Percentiles rank a stretch among this genome's conserved stretches.
These are phyloP conservation scores for Cephalopachus bancanus DNA, from an alignment of 2,797 vertebrate genomes.

Conservation along the genomic window DNA sequence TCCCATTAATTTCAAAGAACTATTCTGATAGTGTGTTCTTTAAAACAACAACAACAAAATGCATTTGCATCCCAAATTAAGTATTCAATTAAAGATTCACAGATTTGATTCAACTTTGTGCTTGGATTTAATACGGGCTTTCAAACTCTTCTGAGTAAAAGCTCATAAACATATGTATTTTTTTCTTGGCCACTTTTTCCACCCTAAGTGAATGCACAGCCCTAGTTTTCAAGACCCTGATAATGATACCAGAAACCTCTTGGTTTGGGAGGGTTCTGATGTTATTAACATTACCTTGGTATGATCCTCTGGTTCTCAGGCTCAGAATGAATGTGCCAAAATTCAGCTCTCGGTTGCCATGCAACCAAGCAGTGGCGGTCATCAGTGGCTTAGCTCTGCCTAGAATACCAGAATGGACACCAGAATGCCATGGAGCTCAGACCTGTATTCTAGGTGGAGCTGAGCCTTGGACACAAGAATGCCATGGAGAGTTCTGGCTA, in stretches of 20 bases:
- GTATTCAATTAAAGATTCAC: conserved; percentile 20
- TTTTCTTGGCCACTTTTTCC: background rate
- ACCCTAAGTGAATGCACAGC: background rate
- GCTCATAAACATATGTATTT: background rate
- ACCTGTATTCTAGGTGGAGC: background rate
- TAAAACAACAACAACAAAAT: background rate
- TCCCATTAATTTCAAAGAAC: conserved; percentile 10
- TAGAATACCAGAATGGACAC: background rate
- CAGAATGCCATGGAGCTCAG: background rate
- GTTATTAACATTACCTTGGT: background rate
- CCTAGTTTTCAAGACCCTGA: background rate
- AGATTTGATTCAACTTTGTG: background rate
- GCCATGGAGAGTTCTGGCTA: accelerated
- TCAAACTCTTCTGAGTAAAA: conserved; percentile 23
- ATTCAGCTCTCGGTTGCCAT: background rate
- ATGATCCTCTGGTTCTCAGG: background rate
- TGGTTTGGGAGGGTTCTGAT: background rate
- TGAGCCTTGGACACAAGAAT: background rate
- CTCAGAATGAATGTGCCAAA: background rate
- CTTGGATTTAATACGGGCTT: conserved; percentile 35
- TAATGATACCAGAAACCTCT: background rate
- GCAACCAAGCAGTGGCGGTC: background rate
- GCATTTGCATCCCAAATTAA: conserved; percentile 41
- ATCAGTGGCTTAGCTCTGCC: background rate
- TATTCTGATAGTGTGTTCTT: conserved; percentile 28